A percentile compares a stretch with the other conserved stretches of the same genome.
phyloP scores from a whole-genome alignment of 2,797 vertebrate genomes.

The Amphiprion clarkii region DNA sequence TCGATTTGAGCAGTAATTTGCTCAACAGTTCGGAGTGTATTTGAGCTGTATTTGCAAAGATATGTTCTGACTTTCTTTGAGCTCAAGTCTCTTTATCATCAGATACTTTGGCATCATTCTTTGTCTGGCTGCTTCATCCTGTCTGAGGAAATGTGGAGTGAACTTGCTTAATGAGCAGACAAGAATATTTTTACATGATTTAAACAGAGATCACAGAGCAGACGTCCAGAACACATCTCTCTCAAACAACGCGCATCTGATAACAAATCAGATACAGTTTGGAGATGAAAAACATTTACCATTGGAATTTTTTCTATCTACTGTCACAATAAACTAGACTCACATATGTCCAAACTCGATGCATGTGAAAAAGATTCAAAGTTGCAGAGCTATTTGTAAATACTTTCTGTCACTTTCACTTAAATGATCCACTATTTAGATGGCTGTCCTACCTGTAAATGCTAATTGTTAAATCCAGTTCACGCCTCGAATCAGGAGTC shows the following conservation, averaged over 20 bases:
- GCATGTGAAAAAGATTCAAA: background rate
- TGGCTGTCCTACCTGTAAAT: background rate
- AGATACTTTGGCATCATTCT: slow-evolving; percentile 49
- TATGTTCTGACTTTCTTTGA: slow-evolving; percentile 53
- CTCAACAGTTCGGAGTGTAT: slow-evolving; percentile 1
- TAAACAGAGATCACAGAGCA: slow-evolving; percentile 63
- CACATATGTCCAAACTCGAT: slow-evolving; percentile 4
- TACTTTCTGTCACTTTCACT: slow-evolving; percentile 5
- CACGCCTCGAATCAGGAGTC: slow-evolving; percentile 35
- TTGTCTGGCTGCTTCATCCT: slow-evolving; percentile 54
- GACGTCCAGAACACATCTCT: slow-evolving; percentile 43
- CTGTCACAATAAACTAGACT: slow-evolving; percentile 8
- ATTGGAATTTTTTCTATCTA: background rate
- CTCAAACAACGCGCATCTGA: slow-evolving; percentile 52
- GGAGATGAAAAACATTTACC: slow-evolving; percentile 42
- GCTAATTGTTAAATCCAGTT: slow-evolving; percentile 8
- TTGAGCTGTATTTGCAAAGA: slow-evolving; percentile 28
- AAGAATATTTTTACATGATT: slow-evolving; percentile 64
- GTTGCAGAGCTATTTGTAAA: slow-evolving; percentile 8
- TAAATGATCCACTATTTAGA: slow-evolving; percentile 9
- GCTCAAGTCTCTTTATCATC: slow-evolving; percentile 52
- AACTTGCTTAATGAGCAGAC: slow-evolving; percentile 69
- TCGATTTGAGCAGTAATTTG: slow-evolving; percentile 12
- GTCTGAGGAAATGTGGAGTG: slow-evolving; percentile 50
- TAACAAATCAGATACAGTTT: slow-evolving; percentile 42